Percentiles rank a stretch among this genome's conserved stretches.
Evolutionary conservation across 2,888 invertebrate species (phyloP).

Genomic region (Melinopterus prodromus): DNA sequence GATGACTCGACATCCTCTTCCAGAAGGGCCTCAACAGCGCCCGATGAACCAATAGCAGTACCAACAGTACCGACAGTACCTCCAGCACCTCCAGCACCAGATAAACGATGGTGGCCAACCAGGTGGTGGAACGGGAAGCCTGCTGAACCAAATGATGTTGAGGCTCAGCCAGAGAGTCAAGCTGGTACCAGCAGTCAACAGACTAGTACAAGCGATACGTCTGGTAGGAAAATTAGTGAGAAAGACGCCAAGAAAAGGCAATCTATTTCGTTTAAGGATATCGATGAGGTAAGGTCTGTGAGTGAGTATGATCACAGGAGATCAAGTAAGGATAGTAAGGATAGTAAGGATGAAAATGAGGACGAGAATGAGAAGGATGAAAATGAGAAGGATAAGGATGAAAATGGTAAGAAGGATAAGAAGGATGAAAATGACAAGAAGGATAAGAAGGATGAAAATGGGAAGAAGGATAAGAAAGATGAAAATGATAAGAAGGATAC

Average conservation of each 20-base stretch:
- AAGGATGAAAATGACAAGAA: too few relatives aligned
- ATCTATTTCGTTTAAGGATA: not conserved
- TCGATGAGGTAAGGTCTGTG: not conserved
- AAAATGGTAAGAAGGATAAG: too few relatives aligned
- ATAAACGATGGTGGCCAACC: not conserved
- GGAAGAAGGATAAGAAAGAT: too few relatives aligned
- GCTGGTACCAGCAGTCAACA: not conserved
- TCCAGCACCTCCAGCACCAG: not conserved
- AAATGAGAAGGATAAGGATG: too few relatives aligned
- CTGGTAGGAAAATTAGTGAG: not conserved
- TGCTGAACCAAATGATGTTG: not conserved
- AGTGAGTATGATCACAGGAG: not conserved
- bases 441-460: too few relatives aligned
- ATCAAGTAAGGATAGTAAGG: not conserved
- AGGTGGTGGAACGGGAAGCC: not conserved
- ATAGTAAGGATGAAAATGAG: not conserved
- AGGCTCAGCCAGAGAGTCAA: not conserved
- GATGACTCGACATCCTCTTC: not conserved
- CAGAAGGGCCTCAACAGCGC: not conserved
- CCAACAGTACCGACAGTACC: too few relatives aligned
- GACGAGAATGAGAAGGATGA: not conserved
- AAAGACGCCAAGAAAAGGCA: not conserved
- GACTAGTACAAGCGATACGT: not conserved
- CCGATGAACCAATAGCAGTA: not conserved
- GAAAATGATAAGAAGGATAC: too few relatives aligned